Conservation (phyloP, 2,797 vertebrate genomes). For the Gambusia yucatana region DNA sequence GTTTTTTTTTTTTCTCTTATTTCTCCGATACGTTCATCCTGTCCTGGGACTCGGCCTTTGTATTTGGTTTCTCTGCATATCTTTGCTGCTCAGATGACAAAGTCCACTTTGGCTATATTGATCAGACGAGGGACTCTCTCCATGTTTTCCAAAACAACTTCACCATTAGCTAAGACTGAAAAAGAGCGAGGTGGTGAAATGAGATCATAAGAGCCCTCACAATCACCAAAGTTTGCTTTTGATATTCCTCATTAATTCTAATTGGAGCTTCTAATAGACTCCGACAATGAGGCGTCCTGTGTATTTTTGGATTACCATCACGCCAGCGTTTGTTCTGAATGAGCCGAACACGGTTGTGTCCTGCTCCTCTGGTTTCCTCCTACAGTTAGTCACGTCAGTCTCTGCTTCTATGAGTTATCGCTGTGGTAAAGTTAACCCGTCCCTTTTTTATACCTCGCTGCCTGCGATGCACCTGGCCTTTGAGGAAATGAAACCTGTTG, state of each 20-base stretch:
- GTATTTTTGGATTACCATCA: background rate
- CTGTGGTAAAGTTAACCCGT: background rate
- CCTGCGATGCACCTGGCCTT: slow-evolving; percentile 6
- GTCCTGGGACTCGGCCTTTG: background rate
- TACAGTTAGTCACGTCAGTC: background rate
- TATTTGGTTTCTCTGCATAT: background rate
- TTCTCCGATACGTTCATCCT: background rate
- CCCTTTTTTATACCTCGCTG: background rate
- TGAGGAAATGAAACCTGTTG: slow-evolving; percentile 24
- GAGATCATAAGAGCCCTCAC: background rate
- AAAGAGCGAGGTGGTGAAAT: background rate
- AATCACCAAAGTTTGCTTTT: background rate
- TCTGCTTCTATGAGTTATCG: slow-evolving; percentile 13
- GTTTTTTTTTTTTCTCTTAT: background rate
- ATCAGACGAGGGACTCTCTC: background rate
- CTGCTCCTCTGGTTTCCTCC: background rate
- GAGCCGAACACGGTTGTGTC: background rate
- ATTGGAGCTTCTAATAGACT: background rate
- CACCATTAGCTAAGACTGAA: background rate
- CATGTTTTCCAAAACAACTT: background rate
- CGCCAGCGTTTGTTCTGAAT: background rate
- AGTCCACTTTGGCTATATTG: background rate
- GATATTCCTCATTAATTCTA: background rate
- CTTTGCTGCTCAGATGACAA: background rate
- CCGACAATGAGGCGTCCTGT: background rate